Evolutionary conservation across 1,140 invertebrate species (phyloP).

Genomic region (Aporrectodea caliginosa): DNA sequence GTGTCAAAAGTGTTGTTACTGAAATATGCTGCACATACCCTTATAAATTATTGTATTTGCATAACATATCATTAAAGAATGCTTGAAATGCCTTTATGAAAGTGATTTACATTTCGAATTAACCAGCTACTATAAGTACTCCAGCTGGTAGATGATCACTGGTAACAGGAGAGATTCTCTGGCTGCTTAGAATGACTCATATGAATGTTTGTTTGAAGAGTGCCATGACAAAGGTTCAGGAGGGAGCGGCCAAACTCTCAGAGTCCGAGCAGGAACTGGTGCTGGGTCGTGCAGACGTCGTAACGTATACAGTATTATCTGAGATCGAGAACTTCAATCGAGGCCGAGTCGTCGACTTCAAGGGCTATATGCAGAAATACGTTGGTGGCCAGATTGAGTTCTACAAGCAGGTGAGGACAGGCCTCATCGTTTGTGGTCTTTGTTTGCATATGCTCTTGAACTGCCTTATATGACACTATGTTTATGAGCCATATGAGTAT

Average conservation of each 20-base stretch:
- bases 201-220: constrained; percentile 16
- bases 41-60: neutral
- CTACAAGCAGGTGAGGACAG: constrained; percentile 68
- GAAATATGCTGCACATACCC: neutral
- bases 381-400: constrained; percentile 83
- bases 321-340: constrained; percentile 89
- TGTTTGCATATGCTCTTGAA: too few relatives aligned
- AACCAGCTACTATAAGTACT: neutral
- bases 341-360: constrained; percentile 81
- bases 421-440: too few relatives aligned
- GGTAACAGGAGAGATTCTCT: neutral
- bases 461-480: too few relatives aligned
- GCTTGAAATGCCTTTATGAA: neutral
- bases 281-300: constrained; percentile 75
- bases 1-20: neutral
- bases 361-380: constrained; percentile 78
- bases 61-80: neutral
- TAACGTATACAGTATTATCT: constrained; percentile 84
- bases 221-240: constrained; percentile 28
- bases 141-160: neutral
- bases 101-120: neutral
- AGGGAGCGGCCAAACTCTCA: constrained; percentile 68
- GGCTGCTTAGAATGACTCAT: too few relatives aligned
- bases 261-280: constrained; percentile 74
- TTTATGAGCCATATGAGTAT: too few relatives aligned